A percentile compares a stretch with the other conserved stretches of the same genome.
phyloP scores from a whole-genome alignment of 2,888 invertebrate species.

The Ferrisia virgata region DNA sequence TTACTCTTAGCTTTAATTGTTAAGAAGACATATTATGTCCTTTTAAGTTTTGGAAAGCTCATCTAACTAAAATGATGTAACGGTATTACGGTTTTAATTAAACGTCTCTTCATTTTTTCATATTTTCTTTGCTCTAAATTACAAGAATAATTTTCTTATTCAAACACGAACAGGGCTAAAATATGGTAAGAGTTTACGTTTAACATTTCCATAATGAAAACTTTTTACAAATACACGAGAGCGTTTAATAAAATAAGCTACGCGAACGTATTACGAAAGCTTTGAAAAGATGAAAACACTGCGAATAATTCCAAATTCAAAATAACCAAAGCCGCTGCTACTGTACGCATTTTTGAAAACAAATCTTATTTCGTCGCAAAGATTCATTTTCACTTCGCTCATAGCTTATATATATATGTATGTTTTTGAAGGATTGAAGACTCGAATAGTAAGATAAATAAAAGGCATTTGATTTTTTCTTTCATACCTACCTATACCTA shows the following conservation, averaged over 20 bases:
- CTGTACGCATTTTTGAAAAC: background rate
- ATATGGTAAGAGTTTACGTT: background rate
- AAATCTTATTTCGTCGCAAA: background rate
- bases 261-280: background rate
- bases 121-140: background rate
- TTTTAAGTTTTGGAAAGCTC: background rate
- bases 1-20: background rate
- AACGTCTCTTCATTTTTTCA: background rate
- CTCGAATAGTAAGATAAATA: background rate
- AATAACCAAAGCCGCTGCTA: background rate
- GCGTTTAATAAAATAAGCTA: background rate
- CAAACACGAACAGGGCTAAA: background rate
- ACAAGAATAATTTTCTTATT: background rate
- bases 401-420: too few relatives aligned
- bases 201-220: background rate
- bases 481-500: too few relatives aligned
- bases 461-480: background rate
- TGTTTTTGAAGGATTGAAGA: background rate
- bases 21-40: conserved; percentile 16
- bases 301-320: background rate
- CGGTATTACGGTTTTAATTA: conserved; percentile 1
- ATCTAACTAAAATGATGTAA: background rate
- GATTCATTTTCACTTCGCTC: background rate
- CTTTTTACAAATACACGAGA: background rate
- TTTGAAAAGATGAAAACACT: background rate